Evolutionary conservation across 64 coral and sea anemone genomes (phyloP).

Genomic region (Catalaphyllia jardinei): DNA sequence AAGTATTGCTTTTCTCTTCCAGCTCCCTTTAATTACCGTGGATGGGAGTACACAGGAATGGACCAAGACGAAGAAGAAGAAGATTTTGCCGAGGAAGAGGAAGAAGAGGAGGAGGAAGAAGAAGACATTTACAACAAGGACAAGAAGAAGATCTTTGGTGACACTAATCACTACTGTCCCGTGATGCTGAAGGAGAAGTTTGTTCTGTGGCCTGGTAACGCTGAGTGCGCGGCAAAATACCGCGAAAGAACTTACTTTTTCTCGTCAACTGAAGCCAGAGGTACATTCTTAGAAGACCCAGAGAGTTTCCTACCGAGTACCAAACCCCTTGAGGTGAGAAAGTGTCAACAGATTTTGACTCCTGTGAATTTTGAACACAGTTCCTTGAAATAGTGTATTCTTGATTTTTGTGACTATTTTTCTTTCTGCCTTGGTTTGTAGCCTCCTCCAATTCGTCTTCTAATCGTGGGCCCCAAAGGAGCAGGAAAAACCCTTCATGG

Average conservation of each 20-base stretch:
- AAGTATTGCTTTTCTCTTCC: neutral
- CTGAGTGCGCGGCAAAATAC: constrained; percentile 90
- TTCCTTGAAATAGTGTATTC: neutral
- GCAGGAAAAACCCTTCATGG: constrained; percentile 92
- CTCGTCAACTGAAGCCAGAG: constrained; percentile 65
- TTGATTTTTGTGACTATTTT: neutral
- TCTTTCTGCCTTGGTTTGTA: constrained; percentile 14
- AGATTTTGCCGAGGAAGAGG: constrained; percentile 90
- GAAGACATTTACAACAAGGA: constrained; percentile 86
- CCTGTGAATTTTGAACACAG: neutral
- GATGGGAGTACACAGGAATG: constrained; percentile 98
- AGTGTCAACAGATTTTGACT: neutral
- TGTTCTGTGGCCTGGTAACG: constrained; percentile 83
- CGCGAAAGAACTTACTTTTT: constrained; percentile 92
- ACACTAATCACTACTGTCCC: constrained; percentile 91
- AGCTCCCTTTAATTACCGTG: constrained; percentile 87
- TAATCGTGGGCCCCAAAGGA: constrained; percentile 88
- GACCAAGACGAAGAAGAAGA: constrained; percentile 98
- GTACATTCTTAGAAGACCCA: constrained; percentile 75
- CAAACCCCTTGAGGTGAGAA: constrained; percentile 73
- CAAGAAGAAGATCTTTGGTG: constrained; percentile 87
- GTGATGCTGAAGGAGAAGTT: constrained; percentile 92
- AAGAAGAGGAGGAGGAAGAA: constrained; percentile 84
- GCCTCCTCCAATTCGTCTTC: constrained; percentile 86
- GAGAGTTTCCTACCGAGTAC: constrained; percentile 63